Base-by-base conservation (phyloP, 2,888 invertebrate genomes). In the Unio delphinus region DNA sequence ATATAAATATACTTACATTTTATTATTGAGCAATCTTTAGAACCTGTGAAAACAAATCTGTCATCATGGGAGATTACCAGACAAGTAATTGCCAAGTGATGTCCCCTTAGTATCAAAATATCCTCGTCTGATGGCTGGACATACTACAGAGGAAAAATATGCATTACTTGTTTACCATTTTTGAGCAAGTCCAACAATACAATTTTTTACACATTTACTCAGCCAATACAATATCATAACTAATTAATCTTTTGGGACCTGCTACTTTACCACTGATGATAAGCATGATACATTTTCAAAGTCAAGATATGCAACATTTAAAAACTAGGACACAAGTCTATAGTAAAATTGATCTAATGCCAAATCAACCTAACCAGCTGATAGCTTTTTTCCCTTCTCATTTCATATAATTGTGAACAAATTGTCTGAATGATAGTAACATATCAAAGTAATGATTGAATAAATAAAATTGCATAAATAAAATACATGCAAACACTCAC, bases 21-120 rank as follows among this genome's bases (percentile, higher is more conserved):
- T 23, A 97, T 93, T 67, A 98, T 92, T 64, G 93, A 92, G 63
- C 95, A 94, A 89, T 97, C 96, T 91, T 98, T 98, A 69, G 96
- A 95, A 0, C 95, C 97, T 45, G 95, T 94, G 90, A 93, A 97
- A 0, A 95, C 91, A 83, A 91, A 93, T 81, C 92, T 92, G 63
- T 93, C 93, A 90, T 97, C 95, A 70, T 91, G 91, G 54, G 95
- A 94, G 6, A 97, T 89, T 80, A 94, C 95, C 20, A 96, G 87
- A 87, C 96, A 95, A 1, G 97, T 97, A 17, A 97, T 90, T 0
- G 95, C 91, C 67, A 94, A 91, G 80, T 93, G 93, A 83, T 97
- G 96, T 80, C 95, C 94, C 89, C 94, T 94, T 79, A 92, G 90
- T 3, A 92, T 80, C 68, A 92, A 80, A 6, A 88, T 77, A 55